Percentiles rank a stretch among this genome's conserved stretches.
Evolutionary conservation across 2,797 vertebrate genomes (phyloP).

Genomic region (Urosaurus nigricauda): DNA sequence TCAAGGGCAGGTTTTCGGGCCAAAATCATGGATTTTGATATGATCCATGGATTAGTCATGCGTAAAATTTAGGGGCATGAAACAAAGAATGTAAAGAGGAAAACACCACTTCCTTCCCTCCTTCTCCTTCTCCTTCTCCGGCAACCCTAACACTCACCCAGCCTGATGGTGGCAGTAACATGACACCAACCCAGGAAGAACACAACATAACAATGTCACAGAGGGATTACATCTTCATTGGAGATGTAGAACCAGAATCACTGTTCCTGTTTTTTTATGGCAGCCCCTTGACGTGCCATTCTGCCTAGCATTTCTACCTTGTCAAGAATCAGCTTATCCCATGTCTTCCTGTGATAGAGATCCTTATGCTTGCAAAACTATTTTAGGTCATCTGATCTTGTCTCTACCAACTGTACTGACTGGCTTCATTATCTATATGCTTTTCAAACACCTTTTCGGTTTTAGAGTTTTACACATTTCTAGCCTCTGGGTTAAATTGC

Average conservation of each 20-base stretch:
- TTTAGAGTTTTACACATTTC: conserved; percentile 34
- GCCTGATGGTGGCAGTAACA: background rate
- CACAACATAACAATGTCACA: background rate
- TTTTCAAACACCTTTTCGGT: conserved; percentile 20
- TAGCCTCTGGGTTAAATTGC: conserved; percentile 38
- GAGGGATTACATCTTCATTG: background rate
- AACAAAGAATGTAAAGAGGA: too few species aligned
- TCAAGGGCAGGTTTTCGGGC: too few species aligned
- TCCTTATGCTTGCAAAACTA: background rate
- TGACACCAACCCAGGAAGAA: background rate
- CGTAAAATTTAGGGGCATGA: too few species aligned
- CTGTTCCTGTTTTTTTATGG: background rate
- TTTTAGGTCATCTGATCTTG: conserved; percentile 1
- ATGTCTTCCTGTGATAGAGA: background rate
- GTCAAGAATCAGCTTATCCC: background rate
- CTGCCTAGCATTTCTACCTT: background rate
- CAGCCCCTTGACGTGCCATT: background rate
- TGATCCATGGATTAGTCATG: too few species aligned
- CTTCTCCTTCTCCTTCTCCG: too few species aligned
- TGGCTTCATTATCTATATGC: conserved; percentile 11
- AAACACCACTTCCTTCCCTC: too few species aligned
- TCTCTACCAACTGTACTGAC: background rate
- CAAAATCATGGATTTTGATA: too few species aligned
- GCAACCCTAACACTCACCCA: background rate
- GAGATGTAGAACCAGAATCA: background rate